Evolutionary conservation across 2,888 invertebrate genomes (phyloP), one percentile per base, ranked within the genome.

Genomic region (Drosophila cognata): DNA sequence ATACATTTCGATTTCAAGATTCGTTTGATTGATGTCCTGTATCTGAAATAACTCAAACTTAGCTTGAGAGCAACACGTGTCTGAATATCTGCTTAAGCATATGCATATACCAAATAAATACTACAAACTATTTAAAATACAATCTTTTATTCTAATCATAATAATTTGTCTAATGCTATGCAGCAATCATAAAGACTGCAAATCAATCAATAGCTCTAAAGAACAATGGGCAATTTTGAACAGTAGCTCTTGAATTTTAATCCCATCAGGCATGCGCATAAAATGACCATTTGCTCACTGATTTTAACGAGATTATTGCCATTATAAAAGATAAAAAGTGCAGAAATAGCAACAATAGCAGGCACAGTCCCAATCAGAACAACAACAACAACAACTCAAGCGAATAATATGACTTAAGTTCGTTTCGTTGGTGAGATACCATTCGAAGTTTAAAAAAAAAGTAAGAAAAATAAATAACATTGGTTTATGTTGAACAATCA

Each of bases 181-280:
- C 79, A 68, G 41, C 68, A 81, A 67, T 70, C 70, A 70, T 77
- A 77, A 77, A 72, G 67, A 65, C 68, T 55, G 68, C 69, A 67
- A 74, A 81, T 81, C 82, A 82, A 82, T 82, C 77, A 82, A 77
- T 59, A 33, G 65, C 65, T 57, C 35, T n/a, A 51, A 61, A 57
- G 36, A 71, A 82, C 79, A 75, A 81, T 79, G 68, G 68, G 25
- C 48, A 71, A 74, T 72, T 72, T 70, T 71, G 74, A 64, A 81
- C 83, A 83, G 84, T 83, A 83, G 83, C 84, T 55, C 43, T 50
- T 41, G 13, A 69, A 35, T 66, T 61, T 74, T 69, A 74, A 79
- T 74, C 83, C 70, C 69, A 79, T 79, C 71, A 64, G 71, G 66
- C 70, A 70, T 74, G 69, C 80, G 64, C 71, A 79, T 77, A 79